phyloP scores from a whole-genome alignment of 30 jellyfish, hydroid and myxozoan species.

The Turritopsis rubra region DNA sequence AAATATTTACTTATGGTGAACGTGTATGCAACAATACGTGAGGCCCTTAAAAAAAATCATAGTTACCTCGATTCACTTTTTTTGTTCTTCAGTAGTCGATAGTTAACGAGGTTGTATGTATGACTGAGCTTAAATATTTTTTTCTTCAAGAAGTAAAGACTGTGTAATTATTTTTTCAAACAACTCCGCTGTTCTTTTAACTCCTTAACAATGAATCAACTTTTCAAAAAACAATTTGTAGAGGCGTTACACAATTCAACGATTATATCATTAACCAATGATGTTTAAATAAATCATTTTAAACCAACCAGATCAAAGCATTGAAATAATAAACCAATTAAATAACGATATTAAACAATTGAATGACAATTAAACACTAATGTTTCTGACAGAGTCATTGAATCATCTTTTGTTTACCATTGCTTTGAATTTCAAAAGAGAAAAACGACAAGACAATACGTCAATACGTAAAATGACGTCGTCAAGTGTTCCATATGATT shows the following conservation, averaged over 20 bases:
- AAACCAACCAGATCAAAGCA: slow-evolving; percentile 9
- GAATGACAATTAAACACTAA: slow-evolving; percentile 8
- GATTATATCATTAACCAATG: slow-evolving; percentile 5
- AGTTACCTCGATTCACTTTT: background rate
- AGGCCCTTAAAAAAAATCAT: background rate
- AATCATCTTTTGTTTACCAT: background rate
- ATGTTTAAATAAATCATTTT: background rate
- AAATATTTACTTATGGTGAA: background rate
- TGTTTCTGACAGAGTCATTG: slow-evolving; percentile 17
- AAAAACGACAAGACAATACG: background rate
- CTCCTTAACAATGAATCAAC: background rate
- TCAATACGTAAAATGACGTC: background rate
- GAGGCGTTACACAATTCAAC: slow-evolving; percentile 27
- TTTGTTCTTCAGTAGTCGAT: background rate
- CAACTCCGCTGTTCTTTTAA: slow-evolving; percentile 17
- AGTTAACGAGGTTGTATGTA: background rate
- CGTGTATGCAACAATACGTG: background rate
- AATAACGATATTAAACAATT: slow-evolving; percentile 5
- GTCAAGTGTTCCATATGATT: background rate
- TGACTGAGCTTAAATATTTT: background rate
- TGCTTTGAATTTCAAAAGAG: background rate
- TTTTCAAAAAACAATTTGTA: slow-evolving; percentile 18
- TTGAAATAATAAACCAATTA: slow-evolving; percentile 5
- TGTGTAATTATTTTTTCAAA: slow-evolving; percentile 9
- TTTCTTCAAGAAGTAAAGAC: background rate